phyloP scores from a whole-genome alignment of 2,113 vertebrate species.

The Lates calcarifer region DNA sequence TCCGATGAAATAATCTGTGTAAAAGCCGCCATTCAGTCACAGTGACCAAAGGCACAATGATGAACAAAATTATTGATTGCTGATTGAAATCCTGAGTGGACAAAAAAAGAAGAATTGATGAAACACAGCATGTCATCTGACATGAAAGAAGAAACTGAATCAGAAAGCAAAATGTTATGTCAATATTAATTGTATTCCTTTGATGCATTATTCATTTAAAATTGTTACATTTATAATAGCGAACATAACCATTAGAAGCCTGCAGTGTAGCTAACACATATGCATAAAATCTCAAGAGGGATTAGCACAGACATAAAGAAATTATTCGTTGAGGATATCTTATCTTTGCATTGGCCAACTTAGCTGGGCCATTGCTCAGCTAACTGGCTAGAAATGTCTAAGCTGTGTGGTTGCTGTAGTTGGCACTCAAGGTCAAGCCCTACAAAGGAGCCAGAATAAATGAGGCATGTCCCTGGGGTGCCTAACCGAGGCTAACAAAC shows the following conservation, averaged over 20 bases:
- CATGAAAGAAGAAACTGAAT: conserved; percentile 36
- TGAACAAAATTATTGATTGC: conserved; percentile 57
- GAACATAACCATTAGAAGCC: conserved; percentile 13
- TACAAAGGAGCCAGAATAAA: conserved; percentile 66
- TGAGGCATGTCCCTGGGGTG: conserved; percentile 69
- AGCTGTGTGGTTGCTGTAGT: conserved; percentile 41
- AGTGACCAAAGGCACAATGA: conserved; percentile 30
- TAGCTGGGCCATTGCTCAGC: conserved; percentile 39
- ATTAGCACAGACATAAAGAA: conserved; percentile 9
- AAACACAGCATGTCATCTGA: conserved; percentile 21
- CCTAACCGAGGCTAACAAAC: conserved; percentile 51
- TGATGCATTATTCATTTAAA: conserved; percentile 48
- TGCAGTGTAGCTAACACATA: not conserved
- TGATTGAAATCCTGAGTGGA: conserved; percentile 37
- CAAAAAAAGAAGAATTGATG: conserved; percentile 28
- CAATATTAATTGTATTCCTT: conserved; percentile 55
- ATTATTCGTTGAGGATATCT: conserved; percentile 9
- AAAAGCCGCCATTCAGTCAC: conserved; percentile 22
- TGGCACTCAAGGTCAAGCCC: conserved; percentile 70
- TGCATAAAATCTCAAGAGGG: not conserved
- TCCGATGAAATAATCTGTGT: conserved; percentile 49
- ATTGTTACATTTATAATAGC: conserved; percentile 24
- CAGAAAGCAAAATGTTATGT: conserved; percentile 44
- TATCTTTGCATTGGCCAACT: conserved; percentile 14
- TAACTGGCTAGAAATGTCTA: conserved; percentile 60